Evolutionary conservation across 2,888 invertebrate genomes (phyloP).

Genomic region (Lepidocyrtinus sp.): DNA sequence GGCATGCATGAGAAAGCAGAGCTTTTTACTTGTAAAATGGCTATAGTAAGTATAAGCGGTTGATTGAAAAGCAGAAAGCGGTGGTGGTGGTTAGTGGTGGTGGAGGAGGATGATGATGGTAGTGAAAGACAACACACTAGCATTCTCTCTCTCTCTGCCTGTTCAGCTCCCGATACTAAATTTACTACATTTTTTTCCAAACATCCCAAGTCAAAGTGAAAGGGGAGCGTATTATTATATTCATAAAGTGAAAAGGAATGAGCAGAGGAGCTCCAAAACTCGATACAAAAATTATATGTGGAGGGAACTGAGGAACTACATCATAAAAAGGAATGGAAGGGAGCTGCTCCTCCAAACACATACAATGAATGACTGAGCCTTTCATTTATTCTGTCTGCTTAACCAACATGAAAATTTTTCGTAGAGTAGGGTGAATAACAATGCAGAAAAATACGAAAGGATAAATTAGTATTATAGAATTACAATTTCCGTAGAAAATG

Average conservation of each 20-base stretch:
- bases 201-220: too few species aligned
- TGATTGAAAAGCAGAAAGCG: constrained; percentile 41
- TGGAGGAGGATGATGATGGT: constrained; percentile 18
- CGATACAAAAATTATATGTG: neutral
- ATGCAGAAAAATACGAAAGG: neutral
- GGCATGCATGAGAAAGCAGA: constrained; percentile 38
- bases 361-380: neutral
- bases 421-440: constrained; percentile 7
- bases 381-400: neutral
- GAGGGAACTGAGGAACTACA: too few species aligned
- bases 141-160: too few species aligned
- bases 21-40: constrained; percentile 14
- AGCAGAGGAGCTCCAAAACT: too few species aligned
- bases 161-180: constrained; percentile 12
- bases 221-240: constrained; percentile 13
- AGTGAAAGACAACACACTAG: constrained; percentile 9
- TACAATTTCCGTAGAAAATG: too few species aligned
- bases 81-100: neutral
- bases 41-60: constrained; percentile 11
- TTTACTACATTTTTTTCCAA: neutral
- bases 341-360: neutral
- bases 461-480: too few species aligned
- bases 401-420: neutral
- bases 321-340: constrained; percentile 14
- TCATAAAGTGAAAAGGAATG: constrained; percentile 5